Percentiles rank a stretch among this genome's conserved stretches.
phyloP scores from a whole-genome alignment of 2,797 vertebrate species.

The Tapera naevia region DNA sequence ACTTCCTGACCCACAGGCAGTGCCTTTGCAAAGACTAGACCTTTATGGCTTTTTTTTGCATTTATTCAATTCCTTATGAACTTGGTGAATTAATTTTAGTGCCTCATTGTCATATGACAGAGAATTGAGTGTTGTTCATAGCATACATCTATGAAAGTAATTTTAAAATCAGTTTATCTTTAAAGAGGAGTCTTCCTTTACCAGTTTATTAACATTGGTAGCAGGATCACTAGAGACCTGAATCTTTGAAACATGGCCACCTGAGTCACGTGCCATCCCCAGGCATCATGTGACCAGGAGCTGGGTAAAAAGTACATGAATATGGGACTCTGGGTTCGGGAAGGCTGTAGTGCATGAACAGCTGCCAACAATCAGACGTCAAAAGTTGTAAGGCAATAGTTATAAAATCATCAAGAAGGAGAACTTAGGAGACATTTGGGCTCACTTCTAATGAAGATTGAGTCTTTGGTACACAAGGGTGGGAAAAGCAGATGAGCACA shows the following conservation, averaged over 20 bases:
- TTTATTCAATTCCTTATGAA: neutral
- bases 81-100: neutral
- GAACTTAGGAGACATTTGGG: neutral
- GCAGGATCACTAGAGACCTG: neutral
- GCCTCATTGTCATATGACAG: neutral
- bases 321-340: neutral
- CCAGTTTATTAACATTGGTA: neutral
- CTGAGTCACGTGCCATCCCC: neutral
- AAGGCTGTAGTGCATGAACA: neutral
- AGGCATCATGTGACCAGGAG: neutral
- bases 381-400: neutral
- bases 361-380: neutral
- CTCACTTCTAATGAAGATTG: neutral
- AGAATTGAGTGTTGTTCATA: neutral
- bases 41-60: neutral
- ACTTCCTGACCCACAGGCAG: neutral
- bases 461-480: neutral
- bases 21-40: neutral
- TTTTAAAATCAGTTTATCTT: neutral
- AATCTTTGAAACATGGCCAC: neutral
- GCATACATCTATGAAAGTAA: neutral
- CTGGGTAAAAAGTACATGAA: fast-evolving
- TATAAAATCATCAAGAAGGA: neutral
- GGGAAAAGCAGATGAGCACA: neutral
- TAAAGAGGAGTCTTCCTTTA: neutral